A percentile compares a stretch with the other conserved stretches of the same genome.
phyloP scores from a whole-genome alignment of 2,888 invertebrate species.

The Pollenia griseotomentosa region DNA sequence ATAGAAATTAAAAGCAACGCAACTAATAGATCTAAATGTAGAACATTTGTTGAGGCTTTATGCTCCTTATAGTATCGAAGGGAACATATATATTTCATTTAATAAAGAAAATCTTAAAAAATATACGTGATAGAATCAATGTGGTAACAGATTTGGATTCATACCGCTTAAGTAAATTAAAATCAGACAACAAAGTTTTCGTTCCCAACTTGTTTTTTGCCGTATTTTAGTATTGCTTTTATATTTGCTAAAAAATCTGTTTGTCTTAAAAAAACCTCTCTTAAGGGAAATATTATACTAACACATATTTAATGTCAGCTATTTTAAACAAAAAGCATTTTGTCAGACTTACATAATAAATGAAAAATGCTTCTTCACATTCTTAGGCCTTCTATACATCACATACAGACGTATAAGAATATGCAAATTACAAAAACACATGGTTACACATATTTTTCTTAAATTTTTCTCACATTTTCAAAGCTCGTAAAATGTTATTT shows the following conservation, averaged over 20 bases:
- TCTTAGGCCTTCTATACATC: neutral
- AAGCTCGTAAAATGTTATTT: slow-evolving; percentile 14
- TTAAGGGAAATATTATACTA: slow-evolving; percentile 44
- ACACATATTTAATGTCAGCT: slow-evolving; percentile 57
- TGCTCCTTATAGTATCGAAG: no score
- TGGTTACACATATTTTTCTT: neutral
- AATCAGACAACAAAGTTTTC: no score
- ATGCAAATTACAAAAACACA: slow-evolving; percentile 50
- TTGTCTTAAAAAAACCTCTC: neutral
- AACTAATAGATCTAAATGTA: no score
- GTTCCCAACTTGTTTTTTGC: no score
- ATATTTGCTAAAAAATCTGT: neutral
- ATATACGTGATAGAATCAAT: no score
- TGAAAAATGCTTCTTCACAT: neutral
- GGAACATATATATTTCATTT: no score
- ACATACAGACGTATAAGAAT: slow-evolving; percentile 57
- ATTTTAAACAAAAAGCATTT: slow-evolving; percentile 40
- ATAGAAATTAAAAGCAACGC: no score
- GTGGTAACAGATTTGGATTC: no score
- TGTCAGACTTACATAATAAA: slow-evolving; percentile 5
- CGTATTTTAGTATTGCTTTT: neutral
- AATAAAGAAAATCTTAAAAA: no score
- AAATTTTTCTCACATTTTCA: neutral
- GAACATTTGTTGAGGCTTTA: no score
- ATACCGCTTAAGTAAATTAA: no score